Base-by-base conservation (phyloP, 2,888 invertebrate species). In the Dryococelus australis region DNA sequence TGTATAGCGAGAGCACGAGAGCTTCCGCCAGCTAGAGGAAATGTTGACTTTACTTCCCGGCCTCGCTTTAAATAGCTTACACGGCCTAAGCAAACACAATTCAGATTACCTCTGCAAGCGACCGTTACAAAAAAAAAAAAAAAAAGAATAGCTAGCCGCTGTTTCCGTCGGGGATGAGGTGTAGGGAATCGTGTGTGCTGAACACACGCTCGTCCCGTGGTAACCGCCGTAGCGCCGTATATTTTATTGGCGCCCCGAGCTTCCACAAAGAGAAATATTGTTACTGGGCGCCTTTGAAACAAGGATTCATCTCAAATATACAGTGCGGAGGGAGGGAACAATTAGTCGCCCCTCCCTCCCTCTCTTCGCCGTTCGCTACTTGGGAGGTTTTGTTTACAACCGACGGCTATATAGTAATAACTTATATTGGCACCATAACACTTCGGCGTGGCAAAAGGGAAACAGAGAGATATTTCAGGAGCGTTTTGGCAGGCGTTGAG, bases 381-480 rank as follows among this genome's bases (percentile, higher is more conserved):
- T 65, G 65, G 24, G 24, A 65, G 24, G 65, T 20, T 65, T 10
- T 65, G 10, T 65, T 65, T 65, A 65, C n/a, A 20, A n/a, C 65
- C n/a, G n/a, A 24, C n/a, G 24, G 65, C 65, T 2, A n/a, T 65
- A 65, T 65, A 65, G 65, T 65, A 65, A 65, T 65, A 65, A 65
- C n/a, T 65, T 65, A 65, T 65, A 65, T 65, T 65, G 65, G 65
- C 65, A 20, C 65, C 65, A 65, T 65, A 65, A 65, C 65, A 24
- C 24, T 65, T 65, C n/a, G 65, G 20, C 20, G 1, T 16, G 65
- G 65, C n/a, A 20, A 20, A 20, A 65, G 65, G 65, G 65, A 20
- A 20, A 20, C 13, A 51, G 2, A 20, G 51, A 51, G 20, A 20
- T 51, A 20, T 51, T 51, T 51, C 51, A 51, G 20, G 65, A 24